Evolutionary conservation across 2,888 invertebrate species (phyloP), one percentile per base, ranked within the genome.

Genomic region (Oligia strigilis): DNA sequence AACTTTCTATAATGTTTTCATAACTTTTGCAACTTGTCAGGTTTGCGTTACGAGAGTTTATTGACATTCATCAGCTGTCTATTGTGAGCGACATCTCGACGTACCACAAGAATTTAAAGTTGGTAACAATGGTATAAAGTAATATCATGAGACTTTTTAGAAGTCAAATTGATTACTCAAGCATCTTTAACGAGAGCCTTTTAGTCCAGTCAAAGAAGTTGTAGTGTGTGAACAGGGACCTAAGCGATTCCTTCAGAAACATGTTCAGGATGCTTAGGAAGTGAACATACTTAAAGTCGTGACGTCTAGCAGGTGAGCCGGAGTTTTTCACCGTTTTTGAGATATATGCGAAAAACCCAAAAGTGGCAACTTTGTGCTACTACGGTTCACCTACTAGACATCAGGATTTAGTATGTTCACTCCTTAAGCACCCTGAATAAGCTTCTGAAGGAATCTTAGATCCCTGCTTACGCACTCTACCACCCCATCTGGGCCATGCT

Each of bases 11-110:
- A 75, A 74, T 70, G 36, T 75, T 75, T 87, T 74, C 52, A 80
- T 69, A 80, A 70, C 74, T 78, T 84, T 84, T 40, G 80, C 60
- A 71, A 79, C 75, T 36, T 73, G 40, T 49, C 36, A 78, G 46
- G 29, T 67, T 82, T 75, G 71, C 62, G 36, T 58, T 85, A 49
- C 40, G 36, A 13, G 55, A 62, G 80, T 79, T 76, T 76, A 80
- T 87, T 87, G 79, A 69, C 81, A 65, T 75, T 77, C 60, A 87
- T 85, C 55, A 78, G 69, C 49, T 66, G 84, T 70, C 74, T 75
- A 78, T 74, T 78, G 87, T 69, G 58, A 74, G 60, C 19, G 49
- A 77, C 46, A 70, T 82, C 65, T 74, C 36, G 2, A 49, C n/a
- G 5, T 46, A 14, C 43, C 40, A 74, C 1, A 75, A 70, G 19